Conservation (phyloP, 2,888 invertebrate species). For the Gastrophysa polygoni region DNA sequence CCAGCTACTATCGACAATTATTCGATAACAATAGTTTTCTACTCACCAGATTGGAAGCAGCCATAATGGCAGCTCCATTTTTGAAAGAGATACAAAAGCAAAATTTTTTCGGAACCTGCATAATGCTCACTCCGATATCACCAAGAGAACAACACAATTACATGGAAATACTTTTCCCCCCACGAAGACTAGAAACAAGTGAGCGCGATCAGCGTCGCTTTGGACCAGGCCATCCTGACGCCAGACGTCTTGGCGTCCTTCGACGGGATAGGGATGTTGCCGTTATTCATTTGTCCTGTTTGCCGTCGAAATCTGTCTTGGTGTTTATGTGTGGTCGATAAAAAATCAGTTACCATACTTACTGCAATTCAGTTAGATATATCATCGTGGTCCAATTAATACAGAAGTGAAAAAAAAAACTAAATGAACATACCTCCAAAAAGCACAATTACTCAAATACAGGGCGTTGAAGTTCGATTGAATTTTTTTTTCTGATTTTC, state of each 20-base stretch:
- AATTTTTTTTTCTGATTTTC: no score
- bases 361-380: no score
- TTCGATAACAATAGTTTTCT: not conserved
- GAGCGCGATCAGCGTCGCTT: conserved; percentile 9
- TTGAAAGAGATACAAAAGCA: conserved; percentile 40
- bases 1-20: no score
- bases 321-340: no score
- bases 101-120: conserved; percentile 36
- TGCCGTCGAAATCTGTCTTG: not conserved
- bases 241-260: conserved; percentile 41
- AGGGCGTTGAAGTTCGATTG: no score
- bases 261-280: conserved; percentile 1
- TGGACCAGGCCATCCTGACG: conserved; percentile 31
- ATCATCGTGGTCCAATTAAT: no score
- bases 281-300: conserved; percentile 16
- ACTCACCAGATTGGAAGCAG: conserved; percentile 45
- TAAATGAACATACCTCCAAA: no score
- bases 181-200: not conserved
- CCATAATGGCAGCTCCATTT: conserved; percentile 43
- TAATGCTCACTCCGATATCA: not conserved
- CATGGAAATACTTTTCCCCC: not conserved
- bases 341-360: not conserved
- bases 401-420: no score
- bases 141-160: not conserved
- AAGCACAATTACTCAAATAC: no score